Evolutionary conservation across 2,797 vertebrate genomes (phyloP).

Genomic region (Tangara arthus): DNA sequence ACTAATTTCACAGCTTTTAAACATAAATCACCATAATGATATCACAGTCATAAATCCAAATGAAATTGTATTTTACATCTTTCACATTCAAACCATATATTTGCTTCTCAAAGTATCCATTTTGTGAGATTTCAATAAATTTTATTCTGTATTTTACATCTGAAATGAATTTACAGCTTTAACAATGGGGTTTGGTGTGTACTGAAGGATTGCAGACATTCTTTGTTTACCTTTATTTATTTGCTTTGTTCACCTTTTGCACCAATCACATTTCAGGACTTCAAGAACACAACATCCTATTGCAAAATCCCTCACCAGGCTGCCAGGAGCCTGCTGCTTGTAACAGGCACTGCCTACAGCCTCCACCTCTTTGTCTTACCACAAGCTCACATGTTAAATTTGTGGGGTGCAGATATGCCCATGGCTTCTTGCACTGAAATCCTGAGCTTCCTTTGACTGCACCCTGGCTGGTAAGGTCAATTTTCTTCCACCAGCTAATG

Average conservation of each 20-base stretch:
- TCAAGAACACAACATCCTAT: background rate
- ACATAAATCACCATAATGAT: background rate
- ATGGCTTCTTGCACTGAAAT: background rate
- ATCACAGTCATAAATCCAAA: background rate
- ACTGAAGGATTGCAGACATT: background rate
- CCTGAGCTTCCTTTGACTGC: background rate
- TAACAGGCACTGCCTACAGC: background rate
- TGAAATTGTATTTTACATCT: background rate
- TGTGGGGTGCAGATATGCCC: background rate
- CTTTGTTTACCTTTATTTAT: background rate
- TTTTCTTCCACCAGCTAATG: background rate
- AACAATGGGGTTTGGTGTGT: background rate
- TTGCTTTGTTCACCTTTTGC: background rate
- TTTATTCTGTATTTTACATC: background rate
- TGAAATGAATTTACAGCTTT: background rate
- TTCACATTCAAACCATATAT: background rate
- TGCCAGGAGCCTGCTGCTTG: background rate
- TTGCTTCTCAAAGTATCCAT: background rate
- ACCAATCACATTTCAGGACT: background rate
- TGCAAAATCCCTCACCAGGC: background rate
- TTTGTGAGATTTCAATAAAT: background rate
- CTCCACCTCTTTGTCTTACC: background rate
- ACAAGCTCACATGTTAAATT: background rate
- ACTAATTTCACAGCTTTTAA: constrained; percentile 10
- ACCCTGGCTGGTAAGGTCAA: background rate